Evolutionary conservation across 2,113 vertebrate genomes (phyloP).

Genomic region (Andinoacara biseriatus): DNA sequence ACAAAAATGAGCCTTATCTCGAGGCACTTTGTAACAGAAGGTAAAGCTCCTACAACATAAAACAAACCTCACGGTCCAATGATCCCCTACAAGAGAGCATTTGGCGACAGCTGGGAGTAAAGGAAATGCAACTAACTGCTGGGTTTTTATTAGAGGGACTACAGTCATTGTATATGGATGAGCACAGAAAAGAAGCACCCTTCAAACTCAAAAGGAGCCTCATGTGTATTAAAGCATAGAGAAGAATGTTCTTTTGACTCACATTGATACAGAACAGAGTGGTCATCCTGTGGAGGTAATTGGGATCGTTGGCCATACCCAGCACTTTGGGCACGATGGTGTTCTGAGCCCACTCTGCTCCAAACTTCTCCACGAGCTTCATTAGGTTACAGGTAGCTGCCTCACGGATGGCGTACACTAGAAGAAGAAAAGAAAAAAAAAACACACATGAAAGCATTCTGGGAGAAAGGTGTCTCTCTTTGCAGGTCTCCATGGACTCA

Average conservation of each 20-base stretch:
- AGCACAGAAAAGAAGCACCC: not conserved
- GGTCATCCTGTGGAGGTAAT: constrained; percentile 93
- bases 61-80: not conserved
- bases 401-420: constrained; percentile 90
- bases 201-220: not conserved
- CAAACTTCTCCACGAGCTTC: constrained; percentile 92
- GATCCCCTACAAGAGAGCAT: not conserved
- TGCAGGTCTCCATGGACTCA: not conserved
- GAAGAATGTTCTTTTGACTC: constrained; percentile 56
- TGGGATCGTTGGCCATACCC: constrained; percentile 91
- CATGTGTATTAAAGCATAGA: not conserved
- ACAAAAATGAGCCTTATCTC: not conserved
- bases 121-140: not conserved
- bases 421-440: not conserved
- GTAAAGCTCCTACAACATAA: not conserved
- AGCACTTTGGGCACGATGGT: constrained; percentile 91
- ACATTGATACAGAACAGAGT: constrained; percentile 94
- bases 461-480: not conserved
- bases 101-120: not conserved
- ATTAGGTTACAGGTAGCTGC: constrained; percentile 90
- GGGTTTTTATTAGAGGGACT: not conserved
- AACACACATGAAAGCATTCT: not conserved
- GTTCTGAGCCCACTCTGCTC: constrained; percentile 90
- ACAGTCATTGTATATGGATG: not conserved
- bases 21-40: not conserved